Evolutionary conservation across 2,888 invertebrate genomes (phyloP).

Genomic region (Lutraria lutraria): DNA sequence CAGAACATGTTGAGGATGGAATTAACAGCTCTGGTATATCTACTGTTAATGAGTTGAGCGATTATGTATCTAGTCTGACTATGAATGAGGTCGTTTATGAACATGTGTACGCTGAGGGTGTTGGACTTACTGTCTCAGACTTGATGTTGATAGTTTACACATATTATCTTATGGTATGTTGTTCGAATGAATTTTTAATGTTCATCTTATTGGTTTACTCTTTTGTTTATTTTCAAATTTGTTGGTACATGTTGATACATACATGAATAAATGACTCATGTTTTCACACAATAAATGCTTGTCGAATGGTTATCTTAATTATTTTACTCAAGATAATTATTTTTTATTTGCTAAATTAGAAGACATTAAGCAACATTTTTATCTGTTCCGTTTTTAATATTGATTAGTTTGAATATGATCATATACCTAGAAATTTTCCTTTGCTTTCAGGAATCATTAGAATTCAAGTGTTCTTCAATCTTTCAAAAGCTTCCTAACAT

Average conservation of each 20-base stretch:
- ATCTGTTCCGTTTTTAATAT: too few relatives aligned
- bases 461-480: conserved; percentile 58
- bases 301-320: too few relatives aligned
- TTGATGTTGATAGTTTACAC: conserved; percentile 92
- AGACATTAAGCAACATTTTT: too few relatives aligned
- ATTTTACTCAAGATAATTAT: too few relatives aligned
- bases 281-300: too few relatives aligned
- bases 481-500: conserved; percentile 64
- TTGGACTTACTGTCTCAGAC: conserved; percentile 93
- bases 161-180: conserved; percentile 83
- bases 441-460: conserved; percentile 85
- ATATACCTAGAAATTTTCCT: background rate
- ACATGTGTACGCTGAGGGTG: conserved; percentile 94
- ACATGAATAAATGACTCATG: too few relatives aligned
- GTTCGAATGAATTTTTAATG: background rate
- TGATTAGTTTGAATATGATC: background rate
- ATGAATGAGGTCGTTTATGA: conserved; percentile 78
- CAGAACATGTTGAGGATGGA: background rate
- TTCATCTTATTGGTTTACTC: too few relatives aligned
- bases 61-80: conserved; percentile 70
- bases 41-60: conserved; percentile 64
- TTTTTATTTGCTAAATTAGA: too few relatives aligned
- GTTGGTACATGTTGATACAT: too few relatives aligned
- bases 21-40: background rate
- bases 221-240: too few relatives aligned